Evolutionary conservation across 2,797 vertebrate species (phyloP).

Genomic region (Galaxias olidus): DNA sequence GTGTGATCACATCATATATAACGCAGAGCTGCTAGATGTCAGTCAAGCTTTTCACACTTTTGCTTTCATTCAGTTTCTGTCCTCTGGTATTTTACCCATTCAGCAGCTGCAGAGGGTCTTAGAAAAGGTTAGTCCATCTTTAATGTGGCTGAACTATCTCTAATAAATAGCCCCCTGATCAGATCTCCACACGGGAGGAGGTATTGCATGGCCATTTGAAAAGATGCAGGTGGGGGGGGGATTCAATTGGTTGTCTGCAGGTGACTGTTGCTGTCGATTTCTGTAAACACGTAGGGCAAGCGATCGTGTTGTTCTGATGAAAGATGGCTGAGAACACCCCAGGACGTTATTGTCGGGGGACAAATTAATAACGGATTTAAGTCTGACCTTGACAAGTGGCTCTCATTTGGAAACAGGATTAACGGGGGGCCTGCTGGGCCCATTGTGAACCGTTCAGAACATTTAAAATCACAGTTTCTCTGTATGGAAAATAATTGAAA

Average conservation of each 20-base stretch:
- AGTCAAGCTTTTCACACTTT: no score
- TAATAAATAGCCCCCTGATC: constrained; percentile 56
- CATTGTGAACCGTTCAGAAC: constrained; percentile 35
- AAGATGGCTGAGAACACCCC: constrained; percentile 41
- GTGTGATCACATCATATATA: no score
- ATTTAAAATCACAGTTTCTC: constrained; percentile 34
- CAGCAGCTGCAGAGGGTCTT: no score
- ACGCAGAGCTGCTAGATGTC: no score
- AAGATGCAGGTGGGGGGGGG: constrained; percentile 47
- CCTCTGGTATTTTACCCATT: no score
- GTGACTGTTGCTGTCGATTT: constrained; percentile 54
- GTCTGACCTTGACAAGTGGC: constrained; percentile 57
- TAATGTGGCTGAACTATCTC: no score
- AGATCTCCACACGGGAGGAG: constrained; percentile 37
- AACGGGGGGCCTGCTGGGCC: constrained; percentile 41
- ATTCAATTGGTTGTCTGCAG: constrained; percentile 60
- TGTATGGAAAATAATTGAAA: constrained; percentile 50
- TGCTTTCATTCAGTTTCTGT: no score
- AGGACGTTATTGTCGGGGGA: constrained; percentile 52
- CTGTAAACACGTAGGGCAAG: constrained; percentile 49
- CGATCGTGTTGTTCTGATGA: constrained; percentile 50
- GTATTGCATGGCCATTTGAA: constrained; percentile 54
- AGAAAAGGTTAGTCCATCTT: no score
- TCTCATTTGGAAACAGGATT: constrained; percentile 49
- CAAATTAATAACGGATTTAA: constrained; percentile 64